These are phyloP conservation scores for Calosoma granatense DNA, from an alignment of 1,140 invertebrate species.

Conservation along the genomic window DNA sequence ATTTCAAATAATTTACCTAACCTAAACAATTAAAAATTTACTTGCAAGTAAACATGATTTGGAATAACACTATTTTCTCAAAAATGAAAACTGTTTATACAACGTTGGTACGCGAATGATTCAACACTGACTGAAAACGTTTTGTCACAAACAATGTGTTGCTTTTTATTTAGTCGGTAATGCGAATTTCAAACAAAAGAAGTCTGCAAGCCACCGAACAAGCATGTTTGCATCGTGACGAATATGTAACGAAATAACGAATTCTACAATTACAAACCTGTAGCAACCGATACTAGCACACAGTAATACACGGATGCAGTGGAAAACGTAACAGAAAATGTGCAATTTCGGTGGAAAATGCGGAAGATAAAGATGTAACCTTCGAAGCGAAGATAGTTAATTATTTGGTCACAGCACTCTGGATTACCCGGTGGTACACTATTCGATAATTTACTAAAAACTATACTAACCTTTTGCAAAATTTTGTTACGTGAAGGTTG, in stretches of 20 bases:
- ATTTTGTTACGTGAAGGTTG: not conserved
- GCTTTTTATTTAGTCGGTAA: no score
- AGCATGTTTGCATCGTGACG: not conserved
- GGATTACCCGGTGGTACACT: not conserved
- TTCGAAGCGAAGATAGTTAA: slow-evolving; percentile 7
- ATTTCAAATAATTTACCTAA: not conserved
- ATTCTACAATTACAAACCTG: not conserved
- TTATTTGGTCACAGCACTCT: not conserved
- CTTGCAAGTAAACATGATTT: not conserved
- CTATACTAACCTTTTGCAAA: not conserved
- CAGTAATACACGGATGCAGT: not conserved
- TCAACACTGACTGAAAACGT: no score
- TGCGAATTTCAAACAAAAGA: not conserved
- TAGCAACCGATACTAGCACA: not conserved
- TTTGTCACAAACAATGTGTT: no score
- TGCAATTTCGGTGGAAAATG: not conserved
- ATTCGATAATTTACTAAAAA: not conserved
- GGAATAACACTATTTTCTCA: no score
- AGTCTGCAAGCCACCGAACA: not conserved
- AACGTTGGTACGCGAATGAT: no score
- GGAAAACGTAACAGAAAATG: no score
- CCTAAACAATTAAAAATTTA: not conserved
- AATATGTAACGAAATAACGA: not conserved
- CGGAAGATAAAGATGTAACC: slow-evolving; percentile 5
- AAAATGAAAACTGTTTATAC: no score